Base-by-base conservation (phyloP, 2,113 vertebrate species). In the Elephas maximus region DNA sequence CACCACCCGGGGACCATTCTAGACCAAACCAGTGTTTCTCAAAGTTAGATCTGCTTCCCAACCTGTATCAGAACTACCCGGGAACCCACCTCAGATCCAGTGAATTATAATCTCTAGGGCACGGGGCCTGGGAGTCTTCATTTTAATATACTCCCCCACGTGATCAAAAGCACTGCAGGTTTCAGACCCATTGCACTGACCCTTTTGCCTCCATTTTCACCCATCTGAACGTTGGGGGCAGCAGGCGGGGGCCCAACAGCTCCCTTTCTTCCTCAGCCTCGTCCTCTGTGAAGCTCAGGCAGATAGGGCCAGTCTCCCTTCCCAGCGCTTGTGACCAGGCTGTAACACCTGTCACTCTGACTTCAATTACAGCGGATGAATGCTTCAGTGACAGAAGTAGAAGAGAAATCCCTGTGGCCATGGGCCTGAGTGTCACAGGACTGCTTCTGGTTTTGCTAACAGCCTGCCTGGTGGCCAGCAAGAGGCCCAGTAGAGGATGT, bases 311-410 rank as follows among this genome's bases (percentile, higher is more conserved):
- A 91, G 8, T 33, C 18, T 73, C 73, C 77, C 45, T 69, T 93
- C 48, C 90, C 65, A 21, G 69, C 6, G 1, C n/a, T n/a, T 8
- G 74, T 51, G 88, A 74, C 79, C 71, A 37, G 20, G 76, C 48
- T 82, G 5, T 97, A 92, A 98, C 93, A 90, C 63, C 96, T 88
- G 97, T 94, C 92, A 78, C 63, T 96, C 65, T 98, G 79, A 45
- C 97, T 98, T 90, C 84, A 67, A 23, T 99, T 99, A 41, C 99
- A 99, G 99, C 98, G 91, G 98, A 98, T 89, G 99, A 99, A 97
- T 99, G 99, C 96, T 99, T 96, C 98, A 96, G 84, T 8, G 99
- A 99, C 94, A 99, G 71, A 93, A 98, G 97, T 95, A 98, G 98
- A 95, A 98, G 95, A 95, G 82, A 98, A 41, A 89, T 99, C 79